Evolutionary conservation across 2,797 vertebrate genomes (phyloP), one percentile per base, ranked within the genome.

Genomic region (Malacoctenus gilli): DNA sequence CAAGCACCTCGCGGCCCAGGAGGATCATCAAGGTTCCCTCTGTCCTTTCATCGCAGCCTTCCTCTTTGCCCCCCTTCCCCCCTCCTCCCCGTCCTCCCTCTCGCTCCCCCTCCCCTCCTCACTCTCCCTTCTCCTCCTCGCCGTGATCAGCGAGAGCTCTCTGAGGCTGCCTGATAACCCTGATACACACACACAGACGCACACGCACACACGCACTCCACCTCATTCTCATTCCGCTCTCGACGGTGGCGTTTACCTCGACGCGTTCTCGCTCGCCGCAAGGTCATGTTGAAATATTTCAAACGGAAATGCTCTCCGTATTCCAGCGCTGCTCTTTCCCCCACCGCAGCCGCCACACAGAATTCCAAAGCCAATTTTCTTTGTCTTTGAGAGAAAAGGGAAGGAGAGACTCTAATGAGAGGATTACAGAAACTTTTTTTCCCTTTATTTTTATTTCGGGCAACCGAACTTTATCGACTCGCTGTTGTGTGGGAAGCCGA

Each of bases 1-100:
- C 22, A 51, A 72, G 78, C 78, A 80, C 80, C 84, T 83, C 22
- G 49, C 83, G 70, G 58, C 75, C 79, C 66, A 4, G 41, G 68
- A 83, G 79, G 80, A 83, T 88, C 84, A 79, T 79, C 79, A 83
- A 83, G 84, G 76, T 71, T 83, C 63, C 56, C 41, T 47, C 49
- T 49, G 52, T 78, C 75, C 75, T 83, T 88, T 82, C 61, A 80
- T 72, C 37, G 34, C 42, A 1, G 50, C 56, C 47, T 77, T 72
- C 52, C 66, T 60, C 50, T 59, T 49, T 54, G 52, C 47, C 55
- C 55, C 60, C 41, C 25, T 39, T 37, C 56, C 31, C 68, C 56
- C 57, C 46, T 28, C 25, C 68, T 58, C 57, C 46, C 8, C 44
- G 36, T 16, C 53, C 21, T 18, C 25, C 20, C 11, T 34, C 50